Base-by-base conservation (phyloP, 2,113 vertebrate genomes). In the Chaetura pelagica region DNA sequence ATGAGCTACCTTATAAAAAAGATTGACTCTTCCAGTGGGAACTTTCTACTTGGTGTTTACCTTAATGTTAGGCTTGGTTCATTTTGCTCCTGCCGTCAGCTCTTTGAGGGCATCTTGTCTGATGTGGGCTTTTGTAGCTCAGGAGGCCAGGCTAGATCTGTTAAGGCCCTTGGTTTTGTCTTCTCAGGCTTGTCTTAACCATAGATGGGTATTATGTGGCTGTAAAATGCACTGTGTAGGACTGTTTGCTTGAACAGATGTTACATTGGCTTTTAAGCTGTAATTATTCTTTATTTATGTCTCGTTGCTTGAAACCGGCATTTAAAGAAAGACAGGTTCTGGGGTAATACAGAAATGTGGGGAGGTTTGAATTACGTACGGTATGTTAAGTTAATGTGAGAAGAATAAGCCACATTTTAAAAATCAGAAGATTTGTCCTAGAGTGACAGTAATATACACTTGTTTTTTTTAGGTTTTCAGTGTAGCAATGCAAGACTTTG, bases 241-340 rank as follows among this genome's bases (percentile, higher is more conserved):
- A 46, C 35, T 87, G 84, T 90, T 90, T 93, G 57, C 80, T 92
- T 82, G 58, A 90, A 79, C 93, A 95, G 96, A 92, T 95, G 73
- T 95, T 94, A 51, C 30, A 54, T 21, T 93, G 86, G 46, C 81
- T 95, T 92, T 79, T 82, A 80, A 90, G 54, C 86, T 72, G 54
- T 84, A 94, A 93, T 96, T 96, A 90, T 96, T 95, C 86, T 89
- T 89, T 95, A 80, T 92, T 96, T 96, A 89, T 80, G 88, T 86
- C 72, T 95, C 52, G 6, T 89, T 95, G 73, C 77, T 94, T 82
- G 76, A 89, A 96, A 79, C 40, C 89, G 88, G 78, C 73, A 66
- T 97, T 96, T 84, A 92, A 94, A 86, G 86, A 87, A 89, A 89
- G 83, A 58, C 62, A 69, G 62, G 75, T 95, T 96, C 74, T 86